Base-by-base conservation (phyloP, 2,888 invertebrate genomes). In the Nymphalis polychloros region DNA sequence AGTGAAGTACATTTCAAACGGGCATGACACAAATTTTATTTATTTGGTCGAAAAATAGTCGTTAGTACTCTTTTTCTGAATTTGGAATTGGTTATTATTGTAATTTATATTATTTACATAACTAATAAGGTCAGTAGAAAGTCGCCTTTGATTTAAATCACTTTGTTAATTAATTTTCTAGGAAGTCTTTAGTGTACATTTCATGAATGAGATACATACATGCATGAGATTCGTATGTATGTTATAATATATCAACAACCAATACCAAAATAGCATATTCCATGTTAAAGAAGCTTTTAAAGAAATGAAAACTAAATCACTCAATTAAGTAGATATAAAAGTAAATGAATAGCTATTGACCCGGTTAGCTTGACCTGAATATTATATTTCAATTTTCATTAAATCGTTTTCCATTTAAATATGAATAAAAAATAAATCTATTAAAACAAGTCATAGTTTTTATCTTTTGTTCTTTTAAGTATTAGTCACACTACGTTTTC, bases 341-440 rank as follows among this genome's bases (percentile, higher is more conserved):
- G 10, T 1, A 55, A 31, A 55, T 13, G 31, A 57, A 41, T 10
- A 35, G 19, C 41, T 13, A 57, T 57, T 57, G 57, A 57, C 57
- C 57, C 41, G 35, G 41, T 19, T 41, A 55, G 19, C 35, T 13
- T 57, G 57, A 57, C 57, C 57, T 35, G 10, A 57, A 19, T 57
- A 57, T 31, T 31, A 57, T 41, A 41, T 41, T 57, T 57, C 35
- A 57, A 57, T 41, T 19, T 57, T 41, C 53, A 2, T 55, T n/a
- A 55, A 55, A 31, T 31, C 17, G 17, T 17, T 31, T 31, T 55
- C 3, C 53, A 55, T 41, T 57, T 41, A 35, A 10, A 41, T 57
- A 41, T 55, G 19, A 57, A 35, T n/a, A 5, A 57, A 57, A 57
- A 27, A 2, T 53, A 13, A 27, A 27, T 17, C 13, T 27, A 27